Base-by-base conservation (phyloP, 2,797 vertebrate species). In the Coranthus polyacanthus region DNA sequence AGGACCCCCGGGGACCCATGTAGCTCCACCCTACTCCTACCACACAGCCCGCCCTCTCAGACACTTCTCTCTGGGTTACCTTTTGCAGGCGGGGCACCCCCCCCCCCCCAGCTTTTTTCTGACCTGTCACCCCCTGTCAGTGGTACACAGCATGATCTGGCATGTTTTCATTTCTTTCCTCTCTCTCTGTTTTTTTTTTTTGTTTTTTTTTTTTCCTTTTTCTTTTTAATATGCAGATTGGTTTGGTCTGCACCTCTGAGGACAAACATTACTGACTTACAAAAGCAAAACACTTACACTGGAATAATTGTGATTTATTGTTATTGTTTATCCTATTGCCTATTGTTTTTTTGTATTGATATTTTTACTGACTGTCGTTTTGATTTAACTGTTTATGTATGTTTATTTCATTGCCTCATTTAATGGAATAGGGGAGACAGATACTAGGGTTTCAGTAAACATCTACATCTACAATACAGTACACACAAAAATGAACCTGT, bases 221-320 rank as follows among this genome's bases (percentile, higher is more conserved):
- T 29, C 7, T 54, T 81, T 83, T 81, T 65, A 81, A 70, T 59
- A 47, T 55, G 85, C 84, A 75, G 82, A 81, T 86, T 60, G 58
- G 74, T 84, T 85, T 53, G 67, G 67, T 85, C 82, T 80, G 86
- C 85, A 80, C 83, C 79, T 88, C 82, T 63, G 68, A 83, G 79
- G 88, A 92, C 83, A 85, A 75, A 71, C 65, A 73, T 79, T 69
- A 89, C 84, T 87, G 88, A 94, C 86, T 91, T 86, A 83, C 72
- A 82, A 77, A 76, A 87, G 88, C 72, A 74, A 87, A 85, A 88
- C 83, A 88, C 88, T 90, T 92, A 95, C 94, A 95, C 94, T 95
- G 94, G 93, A 95, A 92, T 93, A 87, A 92, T 93, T 92, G 81
- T 88, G 81, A 90, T 77, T 89, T 86, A 60, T 84, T 89, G 65